Evolutionary conservation across 1,140 invertebrate species (phyloP), one percentile per base, ranked within the genome.

Genomic region (Campoletis sonorensis): DNA sequence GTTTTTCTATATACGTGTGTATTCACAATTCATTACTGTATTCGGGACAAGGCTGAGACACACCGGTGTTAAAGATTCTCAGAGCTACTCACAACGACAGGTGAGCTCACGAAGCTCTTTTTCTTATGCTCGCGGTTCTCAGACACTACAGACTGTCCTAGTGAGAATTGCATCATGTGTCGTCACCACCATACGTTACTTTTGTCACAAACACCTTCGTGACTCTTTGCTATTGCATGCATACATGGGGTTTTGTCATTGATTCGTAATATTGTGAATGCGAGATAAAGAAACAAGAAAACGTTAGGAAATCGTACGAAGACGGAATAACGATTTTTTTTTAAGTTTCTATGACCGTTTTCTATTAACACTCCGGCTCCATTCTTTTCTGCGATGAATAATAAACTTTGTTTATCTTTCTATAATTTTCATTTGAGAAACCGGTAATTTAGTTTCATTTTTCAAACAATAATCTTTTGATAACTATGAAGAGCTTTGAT

Each of bases 31-130:
- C n/a, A 70, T 70, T 70, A 70, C 67, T 33, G 67, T 70, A 70
- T 70, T 70, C 67, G 67, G 67, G 67, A 70, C 67, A 70, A 70
- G 67, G 67, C 67, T 70, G 67, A 33, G 67, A 33, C 10, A 70
- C 26, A 33, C 26, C 67, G 67, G 26, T 33, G 30, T 33, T n/a
- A 70, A 70, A 70, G 67, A 70, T 70, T 70, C 67, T 70, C 67
- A 70, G 67, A 70, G 27, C 30, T n/a, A 64, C 67, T 70, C 27
- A 33, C 67, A 33, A 33, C 67, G 15, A 30, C 67, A 70, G 67
- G 67, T 70, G 26, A 54, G 51, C 51, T 54, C 67, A 18, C 30
- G 67, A 18, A 27, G 13, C 67, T 70, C 67, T 33, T 15, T n/a
- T 70, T 30, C 11, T 33, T 16, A 1, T 70, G 67, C 10, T 33